These are phyloP conservation scores for Dysidea cf. avara DNA, from an alignment of 37 sponge, comb jelly and placozoan genomes.

Conservation along the genomic window DNA sequence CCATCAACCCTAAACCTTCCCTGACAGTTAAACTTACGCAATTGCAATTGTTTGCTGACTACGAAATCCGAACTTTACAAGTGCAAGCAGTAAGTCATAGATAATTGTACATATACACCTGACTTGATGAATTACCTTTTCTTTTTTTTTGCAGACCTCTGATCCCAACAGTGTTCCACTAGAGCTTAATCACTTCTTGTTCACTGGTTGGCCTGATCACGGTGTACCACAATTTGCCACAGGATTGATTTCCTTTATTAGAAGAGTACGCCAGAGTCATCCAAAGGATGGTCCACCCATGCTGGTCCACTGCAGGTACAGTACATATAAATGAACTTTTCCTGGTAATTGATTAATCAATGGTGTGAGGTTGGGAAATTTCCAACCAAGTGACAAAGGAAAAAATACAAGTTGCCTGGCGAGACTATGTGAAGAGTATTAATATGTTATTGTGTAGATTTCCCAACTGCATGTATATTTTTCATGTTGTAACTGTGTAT, in stretches of 20 bases:
- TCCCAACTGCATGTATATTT: too few relatives aligned
- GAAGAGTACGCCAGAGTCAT: slow-evolving; percentile 42
- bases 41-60: slow-evolving; percentile 66
- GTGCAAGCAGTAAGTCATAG: slow-evolving; percentile 52
- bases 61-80: slow-evolving; percentile 54
- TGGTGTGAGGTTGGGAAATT: too few relatives aligned
- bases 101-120: too few relatives aligned
- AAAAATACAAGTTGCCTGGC: too few relatives aligned
- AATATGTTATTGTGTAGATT: too few relatives aligned
- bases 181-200: slow-evolving; percentile 70
- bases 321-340: too few relatives aligned
- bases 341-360: too few relatives aligned
- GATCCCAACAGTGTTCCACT: slow-evolving; percentile 15
- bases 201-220: slow-evolving; percentile 85
- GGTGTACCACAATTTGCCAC: slow-evolving; percentile 84
- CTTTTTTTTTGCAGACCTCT: slow-evolving; percentile 1
- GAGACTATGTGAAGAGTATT: too few relatives aligned
- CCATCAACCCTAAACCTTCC: slow-evolving; percentile 2
- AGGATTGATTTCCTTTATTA: slow-evolving; percentile 68
- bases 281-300: slow-evolving; percentile 19
- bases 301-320: slow-evolving; percentile 87
- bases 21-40: slow-evolving; percentile 37
- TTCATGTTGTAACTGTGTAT: too few relatives aligned
- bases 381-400: too few relatives aligned
- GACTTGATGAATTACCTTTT: too few relatives aligned